Conservation (phyloP, 2,888 invertebrate genomes). For the Melieria picta region DNA sequence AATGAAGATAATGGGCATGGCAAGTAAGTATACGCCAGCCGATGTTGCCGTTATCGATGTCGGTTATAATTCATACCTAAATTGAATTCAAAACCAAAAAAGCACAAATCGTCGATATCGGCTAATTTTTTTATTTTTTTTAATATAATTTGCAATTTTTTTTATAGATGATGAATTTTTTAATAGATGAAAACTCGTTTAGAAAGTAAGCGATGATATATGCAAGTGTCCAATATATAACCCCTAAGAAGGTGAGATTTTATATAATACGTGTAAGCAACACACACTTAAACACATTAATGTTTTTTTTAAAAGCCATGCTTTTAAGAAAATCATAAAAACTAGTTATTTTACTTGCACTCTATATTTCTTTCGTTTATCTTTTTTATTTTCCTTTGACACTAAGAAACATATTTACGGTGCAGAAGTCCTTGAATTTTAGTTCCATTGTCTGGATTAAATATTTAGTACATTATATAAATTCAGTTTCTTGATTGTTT, state of each 20-base stretch:
- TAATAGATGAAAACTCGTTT: slow-evolving; percentile 1
- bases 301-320: too few species aligned
- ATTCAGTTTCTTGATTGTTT: too few species aligned
- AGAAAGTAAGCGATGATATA: not conserved
- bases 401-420: too few species aligned
- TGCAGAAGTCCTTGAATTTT: too few species aligned
- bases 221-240: slow-evolving; percentile 6
- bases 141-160: slow-evolving; percentile 20
- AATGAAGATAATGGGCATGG: slow-evolving; percentile 51
- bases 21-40: slow-evolving; percentile 57
- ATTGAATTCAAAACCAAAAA: slow-evolving; percentile 15
- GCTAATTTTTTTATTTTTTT: slow-evolving; percentile 39
- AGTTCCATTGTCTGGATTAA: too few species aligned
- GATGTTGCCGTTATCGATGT: slow-evolving; percentile 36
- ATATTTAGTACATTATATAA: too few species aligned
- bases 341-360: too few species aligned
- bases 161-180: not conserved
- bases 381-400: too few species aligned
- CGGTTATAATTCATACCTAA: not conserved
- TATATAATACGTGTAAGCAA: slow-evolving; percentile 13
- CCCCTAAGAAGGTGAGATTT: slow-evolving; percentile 45
- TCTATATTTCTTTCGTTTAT: too few species aligned
- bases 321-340: too few species aligned
- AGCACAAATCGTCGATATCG: slow-evolving; percentile 39
- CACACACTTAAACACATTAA: too few species aligned